Base-by-base conservation (phyloP, 2,113 vertebrate genomes). In the Arothron firmamentum region DNA sequence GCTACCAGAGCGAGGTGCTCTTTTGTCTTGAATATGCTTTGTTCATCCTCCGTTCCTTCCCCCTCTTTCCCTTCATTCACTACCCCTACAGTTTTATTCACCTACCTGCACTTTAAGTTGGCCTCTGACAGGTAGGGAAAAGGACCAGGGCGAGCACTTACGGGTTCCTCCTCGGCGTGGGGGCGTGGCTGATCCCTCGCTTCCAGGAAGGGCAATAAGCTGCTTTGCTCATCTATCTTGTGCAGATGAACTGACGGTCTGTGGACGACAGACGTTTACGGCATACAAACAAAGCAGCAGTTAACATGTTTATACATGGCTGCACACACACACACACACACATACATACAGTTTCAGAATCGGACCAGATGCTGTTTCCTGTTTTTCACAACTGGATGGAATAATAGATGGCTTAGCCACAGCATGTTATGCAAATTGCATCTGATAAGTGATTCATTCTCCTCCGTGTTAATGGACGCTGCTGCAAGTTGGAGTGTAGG, bases 371-470 rank as follows among this genome's bases (percentile, higher is more conserved):
- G 56, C 31, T 49, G n/a, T 53, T 13, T 51, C 25, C 16, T 45
- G 67, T 61, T 71, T 69, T 60, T 67, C 31, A 34, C 59, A 59
- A 56, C 56, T 58, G 45, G 45, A 62, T 49, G 48, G 53, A 72
- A 73, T 62, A 65, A 60, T 72, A 56, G 58, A 68, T 54, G 3
- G 3, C 45, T 17, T 17, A 67, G 66, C 74, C 62, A 60, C 53
- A 43, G 43, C 50, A 16, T 51, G 71, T 70, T 78, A 81, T 84
- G 75, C 69, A 83, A 84, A 80, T 82, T 0, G 47, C 4, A 58
- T 48, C 65, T 72, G 66, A 74, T 67, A 65, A 78, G 72, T 79
- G 73, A 81, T 70, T 72, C 77, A 70, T 69, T 67, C 63, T 65
- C 59, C 72, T 3, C 16, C 8, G 46, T 18, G 17, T 19, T 9